phyloP scores from a whole-genome alignment of 2,797 vertebrate genomes.

The Clarias fuscus region DNA sequence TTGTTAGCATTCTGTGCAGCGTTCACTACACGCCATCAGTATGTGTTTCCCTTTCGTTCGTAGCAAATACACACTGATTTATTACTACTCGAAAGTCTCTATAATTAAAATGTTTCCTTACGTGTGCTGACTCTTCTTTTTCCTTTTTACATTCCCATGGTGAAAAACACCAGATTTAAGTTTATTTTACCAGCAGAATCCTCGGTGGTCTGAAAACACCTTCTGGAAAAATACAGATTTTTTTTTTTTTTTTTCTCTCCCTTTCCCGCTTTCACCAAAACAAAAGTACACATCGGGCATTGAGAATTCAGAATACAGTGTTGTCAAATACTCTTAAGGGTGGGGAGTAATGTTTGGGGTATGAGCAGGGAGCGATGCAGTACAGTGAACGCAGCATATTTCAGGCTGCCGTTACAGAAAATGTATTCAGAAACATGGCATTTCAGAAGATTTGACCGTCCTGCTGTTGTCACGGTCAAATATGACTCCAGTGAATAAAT shows the following conservation, averaged over 20 bases:
- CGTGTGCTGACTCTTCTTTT: not conserved
- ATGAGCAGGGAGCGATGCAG: not conserved
- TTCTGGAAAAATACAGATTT: not conserved
- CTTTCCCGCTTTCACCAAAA: too few relatives aligned
- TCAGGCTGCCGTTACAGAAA: slow-evolving; percentile 10
- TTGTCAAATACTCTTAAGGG: slow-evolving; percentile 15
- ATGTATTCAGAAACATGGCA: slow-evolving; percentile 29
- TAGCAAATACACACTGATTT: slow-evolving; percentile 30
- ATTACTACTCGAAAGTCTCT: slow-evolving; percentile 32
- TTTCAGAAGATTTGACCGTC: not conserved
- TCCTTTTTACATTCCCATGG: not conserved
- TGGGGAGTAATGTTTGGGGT: not conserved
- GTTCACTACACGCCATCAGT: not conserved
- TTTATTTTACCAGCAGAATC: not conserved
- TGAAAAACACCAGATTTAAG: slow-evolving; percentile 11
- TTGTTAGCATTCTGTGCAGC: slow-evolving; percentile 8
- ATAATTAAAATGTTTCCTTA: slow-evolving; percentile 23
- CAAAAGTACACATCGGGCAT: not conserved
- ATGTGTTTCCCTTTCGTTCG: slow-evolving; percentile 20
- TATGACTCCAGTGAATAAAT: not conserved
- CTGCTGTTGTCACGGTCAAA: slow-evolving; percentile 9
- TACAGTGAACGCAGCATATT: not conserved
- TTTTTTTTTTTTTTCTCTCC: not conserved
- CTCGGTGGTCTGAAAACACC: not conserved
- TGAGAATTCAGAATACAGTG: slow-evolving; percentile 1